A percentile compares a stretch with the other conserved stretches of the same genome.
These are phyloP conservation scores for Zonitis immaculata DNA, from an alignment of 2,888 invertebrate species.

Conservation along the genomic window DNA sequence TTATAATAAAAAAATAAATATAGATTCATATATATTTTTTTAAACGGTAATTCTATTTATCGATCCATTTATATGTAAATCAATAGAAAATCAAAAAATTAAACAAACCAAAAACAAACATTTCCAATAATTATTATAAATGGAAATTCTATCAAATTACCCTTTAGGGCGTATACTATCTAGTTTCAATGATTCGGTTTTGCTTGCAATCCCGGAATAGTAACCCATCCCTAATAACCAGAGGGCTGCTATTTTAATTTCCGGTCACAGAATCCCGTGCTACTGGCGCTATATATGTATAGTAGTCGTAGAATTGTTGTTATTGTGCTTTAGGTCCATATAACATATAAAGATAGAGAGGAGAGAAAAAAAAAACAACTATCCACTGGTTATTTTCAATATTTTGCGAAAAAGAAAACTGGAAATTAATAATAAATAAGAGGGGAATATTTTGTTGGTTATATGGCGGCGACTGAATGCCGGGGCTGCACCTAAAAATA, in stretches of 20 bases:
- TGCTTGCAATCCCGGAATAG: not conserved
- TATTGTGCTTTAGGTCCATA: not conserved
- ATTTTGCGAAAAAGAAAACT: too few relatives aligned
- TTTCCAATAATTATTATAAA: not conserved
- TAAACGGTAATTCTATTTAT: too few relatives aligned
- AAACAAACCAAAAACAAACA: not conserved
- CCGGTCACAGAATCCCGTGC: not conserved
- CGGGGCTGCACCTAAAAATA: slow-evolving; percentile 1
- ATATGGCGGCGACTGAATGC: not conserved
- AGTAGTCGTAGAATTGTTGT: not conserved
- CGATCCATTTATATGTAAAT: too few relatives aligned
- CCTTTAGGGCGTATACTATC: not conserved
- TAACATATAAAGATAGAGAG: not conserved
- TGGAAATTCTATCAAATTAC: not conserved
- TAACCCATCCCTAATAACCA: not conserved
- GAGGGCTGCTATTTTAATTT: not conserved
- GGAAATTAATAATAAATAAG: too few relatives aligned
- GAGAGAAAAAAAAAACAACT: too few relatives aligned
- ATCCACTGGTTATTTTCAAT: not conserved
- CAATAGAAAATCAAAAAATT: not conserved
- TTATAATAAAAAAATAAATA: too few relatives aligned
- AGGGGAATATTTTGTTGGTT: too few relatives aligned
- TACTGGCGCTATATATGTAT: not conserved
- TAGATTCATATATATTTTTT: too few relatives aligned
- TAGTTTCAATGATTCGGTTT: not conserved